Base-by-base conservation (phyloP, 2,888 invertebrate genomes). In the Habrosyne pyritoides region DNA sequence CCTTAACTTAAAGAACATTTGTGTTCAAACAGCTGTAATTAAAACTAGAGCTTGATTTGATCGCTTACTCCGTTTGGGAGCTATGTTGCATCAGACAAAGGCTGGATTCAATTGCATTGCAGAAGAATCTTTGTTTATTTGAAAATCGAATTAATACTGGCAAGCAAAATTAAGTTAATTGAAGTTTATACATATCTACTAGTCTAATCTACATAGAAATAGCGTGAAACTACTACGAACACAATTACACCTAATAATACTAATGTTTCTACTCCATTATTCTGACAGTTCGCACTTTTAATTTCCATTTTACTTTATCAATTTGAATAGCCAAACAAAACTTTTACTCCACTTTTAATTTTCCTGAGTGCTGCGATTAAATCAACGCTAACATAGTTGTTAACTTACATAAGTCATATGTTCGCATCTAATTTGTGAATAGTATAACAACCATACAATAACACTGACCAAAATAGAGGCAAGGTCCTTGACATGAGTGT, bases 271-370 rank as follows among this genome's bases (percentile, higher is more conserved):
- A 47, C 60, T 59, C 73, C 69, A 77, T 77, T 71, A 72, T 56
- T 58, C 58, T 51, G 55, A 14, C 64, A 58, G 58, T 63, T 61
- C 61, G 67, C 58, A 64, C 64, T 77, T 78, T 73, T 76, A 73
- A 26, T 49, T 79, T 74, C 73, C 72, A 66, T 69, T 65, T 69
- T 57, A 60, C 59, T 60, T 67, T 71, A 69, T 69, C 73, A 73
- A 71, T 66, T 51, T 56, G 52, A 60, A 56, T 62, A 57, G 55
- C 52, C 47, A 56, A 21, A 65, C 60, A 61, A 55, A 60, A 66
- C 59, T 60, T 57, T 53, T 60, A 66, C 57, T 63, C 59, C 57
- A 56, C 58, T 47, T 58, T 67, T 74, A 68, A 81, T 80, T 78
- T 75, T 56, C 63, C 53, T 63, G 57, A 78, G 74, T 78, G 74